Evolutionary conservation across 2,797 vertebrate genomes (phyloP).

Genomic region (Eospalax fontanierii): DNA sequence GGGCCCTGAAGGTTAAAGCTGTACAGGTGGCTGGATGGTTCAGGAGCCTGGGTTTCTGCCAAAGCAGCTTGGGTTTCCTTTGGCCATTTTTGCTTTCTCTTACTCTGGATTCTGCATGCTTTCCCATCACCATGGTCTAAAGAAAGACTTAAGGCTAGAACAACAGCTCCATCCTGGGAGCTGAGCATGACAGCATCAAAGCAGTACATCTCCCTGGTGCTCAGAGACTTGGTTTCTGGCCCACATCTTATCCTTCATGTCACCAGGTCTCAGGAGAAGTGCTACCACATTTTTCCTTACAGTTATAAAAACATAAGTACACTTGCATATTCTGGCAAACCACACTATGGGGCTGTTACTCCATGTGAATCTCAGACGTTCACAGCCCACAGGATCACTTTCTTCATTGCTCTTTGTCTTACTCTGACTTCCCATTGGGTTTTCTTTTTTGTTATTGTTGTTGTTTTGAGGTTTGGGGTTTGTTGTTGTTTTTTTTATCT

Average conservation of each 20-base stretch:
- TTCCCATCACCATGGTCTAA: not conserved
- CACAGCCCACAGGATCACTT: not conserved
- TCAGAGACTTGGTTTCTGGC: not conserved
- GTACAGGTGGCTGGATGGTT: not conserved
- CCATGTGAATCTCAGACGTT: not conserved
- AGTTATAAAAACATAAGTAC: not conserved
- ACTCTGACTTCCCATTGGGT: not conserved
- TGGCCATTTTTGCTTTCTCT: not conserved
- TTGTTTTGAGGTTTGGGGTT: too few relatives aligned
- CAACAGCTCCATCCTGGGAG: not conserved
- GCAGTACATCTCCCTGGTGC: not conserved
- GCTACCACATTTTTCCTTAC: not conserved
- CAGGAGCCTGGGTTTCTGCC: not conserved
- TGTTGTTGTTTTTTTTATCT: too few relatives aligned
- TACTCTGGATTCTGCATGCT: not conserved
- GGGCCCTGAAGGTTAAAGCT: not conserved
- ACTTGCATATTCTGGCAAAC: not conserved
- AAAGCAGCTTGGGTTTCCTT: not conserved
- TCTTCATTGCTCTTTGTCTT: not conserved
- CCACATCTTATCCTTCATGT: not conserved
- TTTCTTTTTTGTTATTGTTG: not conserved
- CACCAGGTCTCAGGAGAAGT: not conserved
- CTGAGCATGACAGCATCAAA: not conserved
- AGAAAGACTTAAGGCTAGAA: not conserved
- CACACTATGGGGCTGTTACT: not conserved